phyloP scores from a whole-genome alignment of 2,113 vertebrate species.

The Alosa alosa region DNA sequence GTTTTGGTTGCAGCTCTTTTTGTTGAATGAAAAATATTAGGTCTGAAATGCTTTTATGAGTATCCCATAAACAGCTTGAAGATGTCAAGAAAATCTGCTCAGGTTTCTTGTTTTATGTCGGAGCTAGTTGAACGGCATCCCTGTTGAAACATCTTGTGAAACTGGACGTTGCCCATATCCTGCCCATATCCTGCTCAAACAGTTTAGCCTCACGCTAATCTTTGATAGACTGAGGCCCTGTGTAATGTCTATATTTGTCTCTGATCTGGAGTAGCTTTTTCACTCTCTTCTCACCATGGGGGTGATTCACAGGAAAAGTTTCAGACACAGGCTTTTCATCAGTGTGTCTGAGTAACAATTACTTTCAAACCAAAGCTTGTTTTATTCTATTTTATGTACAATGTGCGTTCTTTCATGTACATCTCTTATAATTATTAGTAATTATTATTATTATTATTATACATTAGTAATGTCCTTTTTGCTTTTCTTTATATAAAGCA shows the following conservation, averaged over 20 bases:
- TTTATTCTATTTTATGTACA: background rate
- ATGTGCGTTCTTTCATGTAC: background rate
- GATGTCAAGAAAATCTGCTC: background rate
- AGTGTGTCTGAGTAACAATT: too few species aligned
- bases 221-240: background rate
- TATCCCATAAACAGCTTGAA: too few species aligned
- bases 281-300: background rate
- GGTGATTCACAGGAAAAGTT: background rate
- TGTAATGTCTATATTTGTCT: background rate
- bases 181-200: background rate
- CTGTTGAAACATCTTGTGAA: conserved; percentile 3
- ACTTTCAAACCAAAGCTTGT: background rate
- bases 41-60: background rate
- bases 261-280: background rate
- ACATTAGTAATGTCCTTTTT: too few species aligned
- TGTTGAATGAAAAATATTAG: background rate
- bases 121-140: background rate
- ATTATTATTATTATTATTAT: too few species aligned
- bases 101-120: background rate
- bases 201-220: background rate
- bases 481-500: conserved; percentile 36
- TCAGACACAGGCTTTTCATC: background rate
- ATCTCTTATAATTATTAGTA: too few species aligned
- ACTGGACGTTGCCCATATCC: background rate
- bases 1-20: background rate